Evolutionary conservation across 2,113 vertebrate species (phyloP).

Genomic region (Agapornis roseicollis): DNA sequence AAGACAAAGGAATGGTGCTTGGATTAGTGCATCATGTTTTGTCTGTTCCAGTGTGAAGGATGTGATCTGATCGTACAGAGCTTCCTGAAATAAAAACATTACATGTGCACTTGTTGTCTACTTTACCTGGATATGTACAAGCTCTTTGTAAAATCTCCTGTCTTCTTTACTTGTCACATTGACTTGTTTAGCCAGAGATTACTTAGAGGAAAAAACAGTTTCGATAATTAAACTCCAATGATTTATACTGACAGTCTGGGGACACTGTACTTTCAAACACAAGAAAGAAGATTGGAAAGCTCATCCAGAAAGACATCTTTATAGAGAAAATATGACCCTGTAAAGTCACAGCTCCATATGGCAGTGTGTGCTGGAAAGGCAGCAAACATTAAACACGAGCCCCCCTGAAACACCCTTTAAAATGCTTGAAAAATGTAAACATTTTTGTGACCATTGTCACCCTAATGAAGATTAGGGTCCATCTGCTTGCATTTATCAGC

Average conservation of each 20-base stretch:
- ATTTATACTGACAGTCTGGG: constrained; percentile 24
- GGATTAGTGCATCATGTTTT: background rate
- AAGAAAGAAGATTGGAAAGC: constrained; percentile 39
- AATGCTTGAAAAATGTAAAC: background rate
- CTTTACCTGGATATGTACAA: background rate
- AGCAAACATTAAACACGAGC: accelerated
- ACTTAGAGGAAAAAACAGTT: background rate
- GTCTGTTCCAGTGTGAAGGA: background rate
- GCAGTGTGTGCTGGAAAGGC: background rate
- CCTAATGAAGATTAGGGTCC: background rate
- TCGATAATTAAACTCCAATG: background rate
- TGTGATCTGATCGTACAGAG: background rate
- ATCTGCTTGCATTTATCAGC: constrained; percentile 58
- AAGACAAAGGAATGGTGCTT: background rate
- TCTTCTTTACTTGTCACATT: background rate
- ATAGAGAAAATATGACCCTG: constrained; percentile 21
- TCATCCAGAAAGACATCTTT: constrained; percentile 41
- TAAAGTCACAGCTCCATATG: background rate
- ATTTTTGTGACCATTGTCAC: background rate
- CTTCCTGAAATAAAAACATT: background rate
- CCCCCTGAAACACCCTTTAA: background rate
- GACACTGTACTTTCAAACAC: constrained; percentile 29
- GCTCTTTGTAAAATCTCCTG: background rate
- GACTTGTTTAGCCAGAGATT: background rate
- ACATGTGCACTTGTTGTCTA: background rate